These are phyloP conservation scores for Etheostoma cragini DNA, from an alignment of 2,113 vertebrate genomes.

Conservation along the genomic window DNA sequence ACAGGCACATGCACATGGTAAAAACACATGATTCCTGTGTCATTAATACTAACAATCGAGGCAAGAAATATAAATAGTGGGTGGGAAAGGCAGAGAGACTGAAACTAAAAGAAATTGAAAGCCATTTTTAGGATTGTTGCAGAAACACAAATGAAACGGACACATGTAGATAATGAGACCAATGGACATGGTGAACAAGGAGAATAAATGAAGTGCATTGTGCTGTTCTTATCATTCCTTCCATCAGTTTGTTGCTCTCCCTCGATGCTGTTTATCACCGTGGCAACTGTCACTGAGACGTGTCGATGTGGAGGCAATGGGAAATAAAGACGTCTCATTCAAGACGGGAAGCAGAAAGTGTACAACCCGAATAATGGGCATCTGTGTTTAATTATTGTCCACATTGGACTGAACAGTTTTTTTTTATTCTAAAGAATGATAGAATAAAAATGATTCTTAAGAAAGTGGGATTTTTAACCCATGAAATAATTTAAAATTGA, in stretches of 20 bases:
- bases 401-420: constrained; percentile 19
- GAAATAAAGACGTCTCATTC: constrained; percentile 70
- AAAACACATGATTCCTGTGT: constrained; percentile 35
- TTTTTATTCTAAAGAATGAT: background rate
- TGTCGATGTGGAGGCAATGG: constrained; percentile 67
- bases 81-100: background rate
- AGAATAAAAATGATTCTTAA: no score
- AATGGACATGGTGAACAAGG: background rate
- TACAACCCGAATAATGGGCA: constrained; percentile 34
- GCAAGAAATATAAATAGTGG: constrained; percentile 21
- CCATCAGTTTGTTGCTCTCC: constrained; percentile 56
- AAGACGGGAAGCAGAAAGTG: constrained; percentile 58
- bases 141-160: constrained; percentile 18
- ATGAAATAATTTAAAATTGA: constrained; percentile 36
- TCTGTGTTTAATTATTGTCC: constrained; percentile 38
- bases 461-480: background rate
- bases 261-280: constrained; percentile 65
- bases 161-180: constrained; percentile 26
- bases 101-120: background rate
- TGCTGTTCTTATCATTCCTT: constrained; percentile 29
- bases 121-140: constrained; percentile 1
- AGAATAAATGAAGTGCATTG: constrained; percentile 36
- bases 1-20: constrained; percentile 24
- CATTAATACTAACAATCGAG: constrained; percentile 42
- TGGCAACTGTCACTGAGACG: constrained; percentile 73